These are phyloP conservation scores for Nemotelus pantherinus DNA, from an alignment of 2,888 invertebrate genomes.

Conservation along the genomic window DNA sequence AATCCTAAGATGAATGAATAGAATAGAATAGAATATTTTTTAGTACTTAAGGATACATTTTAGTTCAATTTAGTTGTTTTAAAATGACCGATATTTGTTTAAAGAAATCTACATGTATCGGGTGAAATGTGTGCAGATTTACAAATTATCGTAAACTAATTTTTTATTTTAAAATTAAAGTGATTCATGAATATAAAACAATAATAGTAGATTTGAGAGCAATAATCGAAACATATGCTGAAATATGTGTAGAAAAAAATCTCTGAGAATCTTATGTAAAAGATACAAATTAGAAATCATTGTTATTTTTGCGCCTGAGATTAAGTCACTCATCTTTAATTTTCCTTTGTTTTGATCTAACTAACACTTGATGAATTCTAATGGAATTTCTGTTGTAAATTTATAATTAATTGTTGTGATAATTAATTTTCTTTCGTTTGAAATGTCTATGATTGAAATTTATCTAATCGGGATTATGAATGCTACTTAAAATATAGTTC, in stretches of 20 bases:
- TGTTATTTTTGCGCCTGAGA: too few species aligned
- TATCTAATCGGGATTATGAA: slow-evolving; percentile 33
- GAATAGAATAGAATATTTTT: slow-evolving; percentile 29
- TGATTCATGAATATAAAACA: too few species aligned
- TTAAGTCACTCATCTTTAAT: too few species aligned
- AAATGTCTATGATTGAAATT: slow-evolving; percentile 7
- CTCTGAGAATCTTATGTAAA: too few species aligned
- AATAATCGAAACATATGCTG: too few species aligned
- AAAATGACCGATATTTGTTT: slow-evolving; percentile 47
- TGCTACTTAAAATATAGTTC: slow-evolving; percentile 35
- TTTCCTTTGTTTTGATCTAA: too few species aligned
- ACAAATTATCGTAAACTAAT: neutral
- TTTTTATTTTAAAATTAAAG: too few species aligned
- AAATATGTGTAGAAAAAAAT: too few species aligned
- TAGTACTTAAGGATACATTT: slow-evolving; percentile 33
- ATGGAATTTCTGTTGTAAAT: neutral
- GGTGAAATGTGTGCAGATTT: slow-evolving; percentile 13
- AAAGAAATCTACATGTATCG: neutral
- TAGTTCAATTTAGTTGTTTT: slow-evolving; percentile 45
- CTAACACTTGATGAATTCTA: too few species aligned
- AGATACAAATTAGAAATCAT: too few species aligned
- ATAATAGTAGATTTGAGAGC: too few species aligned
- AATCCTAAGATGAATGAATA: slow-evolving; percentile 32
- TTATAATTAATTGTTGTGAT: slow-evolving; percentile 33
- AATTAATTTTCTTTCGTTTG: neutral